Evolutionary conservation across 2,113 vertebrate species (phyloP).

Genomic region (Collichthys lucidus): DNA sequence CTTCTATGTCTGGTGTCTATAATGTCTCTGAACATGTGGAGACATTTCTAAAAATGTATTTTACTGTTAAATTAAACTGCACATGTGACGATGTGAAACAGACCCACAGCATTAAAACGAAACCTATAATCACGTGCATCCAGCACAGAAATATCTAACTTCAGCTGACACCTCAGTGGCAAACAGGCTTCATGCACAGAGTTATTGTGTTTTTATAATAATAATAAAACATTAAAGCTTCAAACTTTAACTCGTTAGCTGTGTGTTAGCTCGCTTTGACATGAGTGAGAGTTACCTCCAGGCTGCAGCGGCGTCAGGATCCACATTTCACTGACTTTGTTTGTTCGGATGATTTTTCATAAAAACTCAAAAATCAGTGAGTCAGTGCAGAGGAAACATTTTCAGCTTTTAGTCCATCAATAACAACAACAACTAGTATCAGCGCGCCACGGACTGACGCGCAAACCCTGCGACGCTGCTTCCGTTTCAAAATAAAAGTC

Average conservation of each 20-base stretch:
- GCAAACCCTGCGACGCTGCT: conserved; percentile 24
- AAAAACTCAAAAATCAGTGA: not conserved
- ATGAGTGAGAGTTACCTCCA: conserved; percentile 66
- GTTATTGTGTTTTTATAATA: too few species aligned
- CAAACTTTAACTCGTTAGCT: not conserved
- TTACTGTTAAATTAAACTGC: too few species aligned
- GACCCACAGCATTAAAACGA: not conserved
- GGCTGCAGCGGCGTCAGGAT: conserved; percentile 71
- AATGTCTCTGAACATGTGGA: not conserved
- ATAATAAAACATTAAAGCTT: too few species aligned
- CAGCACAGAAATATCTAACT: not conserved
- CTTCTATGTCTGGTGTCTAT: not conserved
- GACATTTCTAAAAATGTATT: not conserved
- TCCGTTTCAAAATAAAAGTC: conserved; percentile 60
- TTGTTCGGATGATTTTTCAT: not conserved
- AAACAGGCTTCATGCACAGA: not conserved
- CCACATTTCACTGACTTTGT: conserved; percentile 75
- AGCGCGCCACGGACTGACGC: conserved; percentile 51
- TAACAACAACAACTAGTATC: rapidly evolving
- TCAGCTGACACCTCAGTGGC: not conserved
- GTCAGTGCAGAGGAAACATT: not conserved
- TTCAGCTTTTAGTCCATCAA: not conserved
- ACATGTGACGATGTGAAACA: not conserved
- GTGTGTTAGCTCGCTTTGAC: not conserved
- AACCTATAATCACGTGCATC: not conserved